Percentiles rank a stretch among this genome's conserved stretches.
phyloP scores from a whole-genome alignment of 2,113 vertebrate genomes.

The Odobenus rosmarus region DNA sequence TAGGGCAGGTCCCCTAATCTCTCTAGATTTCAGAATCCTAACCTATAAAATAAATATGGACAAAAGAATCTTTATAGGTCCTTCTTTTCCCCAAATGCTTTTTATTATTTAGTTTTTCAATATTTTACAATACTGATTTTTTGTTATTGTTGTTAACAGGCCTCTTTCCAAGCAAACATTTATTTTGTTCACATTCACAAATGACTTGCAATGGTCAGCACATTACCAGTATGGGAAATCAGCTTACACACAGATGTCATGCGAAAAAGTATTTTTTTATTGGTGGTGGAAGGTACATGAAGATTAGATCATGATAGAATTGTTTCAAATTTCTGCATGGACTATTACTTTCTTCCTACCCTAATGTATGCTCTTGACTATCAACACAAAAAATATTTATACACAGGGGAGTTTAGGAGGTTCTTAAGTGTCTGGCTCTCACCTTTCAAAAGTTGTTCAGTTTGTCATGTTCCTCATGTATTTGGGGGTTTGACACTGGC shows the following conservation, averaged over 20 bases:
- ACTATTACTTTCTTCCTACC: not conserved
- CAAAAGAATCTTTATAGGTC: not conserved
- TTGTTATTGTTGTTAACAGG: not conserved
- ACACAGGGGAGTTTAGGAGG: not conserved
- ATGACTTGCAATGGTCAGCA: not conserved
- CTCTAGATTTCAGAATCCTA: not conserved
- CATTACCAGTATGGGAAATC: not conserved
- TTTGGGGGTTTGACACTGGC: conserved; percentile 30
- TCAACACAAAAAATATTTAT: conserved; percentile 20
- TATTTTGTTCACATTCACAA: not conserved
- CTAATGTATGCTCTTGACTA: not conserved
- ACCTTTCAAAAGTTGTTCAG: not conserved
- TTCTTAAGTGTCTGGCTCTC: conserved; percentile 19
- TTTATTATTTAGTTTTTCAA: not conserved
- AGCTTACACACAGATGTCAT: not conserved
- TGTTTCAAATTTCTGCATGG: conserved; percentile 20
- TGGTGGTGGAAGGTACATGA: not conserved
- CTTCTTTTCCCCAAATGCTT: not conserved
- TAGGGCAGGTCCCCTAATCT: not conserved
- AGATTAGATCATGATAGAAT: not conserved
- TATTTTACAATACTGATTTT: not conserved
- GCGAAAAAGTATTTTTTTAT: not conserved
- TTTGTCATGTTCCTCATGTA: not conserved
- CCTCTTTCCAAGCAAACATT: not conserved
- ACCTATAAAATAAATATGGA: not conserved